Evolutionary conservation across 2,797 vertebrate species (phyloP), one percentile per base, ranked within the genome.

Genomic region (Acomys russatus): DNA sequence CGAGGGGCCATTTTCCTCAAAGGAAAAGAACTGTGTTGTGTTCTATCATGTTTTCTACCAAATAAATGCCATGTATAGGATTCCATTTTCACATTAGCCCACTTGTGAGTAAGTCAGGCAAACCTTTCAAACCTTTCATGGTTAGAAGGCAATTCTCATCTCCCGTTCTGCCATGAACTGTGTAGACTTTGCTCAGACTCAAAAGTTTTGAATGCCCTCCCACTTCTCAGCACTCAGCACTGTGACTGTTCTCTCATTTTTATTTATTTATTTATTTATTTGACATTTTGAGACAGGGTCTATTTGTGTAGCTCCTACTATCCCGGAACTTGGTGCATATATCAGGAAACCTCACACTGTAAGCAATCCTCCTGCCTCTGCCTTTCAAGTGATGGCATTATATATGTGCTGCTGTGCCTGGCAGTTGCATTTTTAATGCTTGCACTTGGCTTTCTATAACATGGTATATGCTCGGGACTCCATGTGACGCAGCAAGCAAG

Each of bases 1-100:
- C 78, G 35, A 51, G 66, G 79, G 92, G 77, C 91, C 33, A 44
- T 83, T 97, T 96, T 91, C 68, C 70, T 93, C 78, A 74, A 92
- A 95, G 89, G 92, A 95, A 88, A 95, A 88, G 63, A 95, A 89
- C 70, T 83, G 28, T 94, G 30, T 91, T 96, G 83, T 85, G 54
- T 92, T 92, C 78, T 91, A 74, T 96, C 97, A 96, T 96, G 96
- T 96, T 82, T 94, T 94, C 94, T 92, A 68, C 92, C 71, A 93
- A 5, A 44, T 44, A 44, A 44, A 90, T 90, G 82, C 90, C 56
- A 68, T 14, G 88, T 54, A 3, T 92, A 91, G 88, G 68, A 63
- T 91, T 73, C 68, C 56, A 64, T 84, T 63, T 83, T 71, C 28
- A 1, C 8, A 14, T 90, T 61, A 68, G 15, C 66, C 82, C 89